Percentiles rank a stretch among this genome's conserved stretches.
These are phyloP conservation scores for Ceyx cyanopectus DNA, from an alignment of 2,113 vertebrate genomes.

Conservation along the genomic window DNA sequence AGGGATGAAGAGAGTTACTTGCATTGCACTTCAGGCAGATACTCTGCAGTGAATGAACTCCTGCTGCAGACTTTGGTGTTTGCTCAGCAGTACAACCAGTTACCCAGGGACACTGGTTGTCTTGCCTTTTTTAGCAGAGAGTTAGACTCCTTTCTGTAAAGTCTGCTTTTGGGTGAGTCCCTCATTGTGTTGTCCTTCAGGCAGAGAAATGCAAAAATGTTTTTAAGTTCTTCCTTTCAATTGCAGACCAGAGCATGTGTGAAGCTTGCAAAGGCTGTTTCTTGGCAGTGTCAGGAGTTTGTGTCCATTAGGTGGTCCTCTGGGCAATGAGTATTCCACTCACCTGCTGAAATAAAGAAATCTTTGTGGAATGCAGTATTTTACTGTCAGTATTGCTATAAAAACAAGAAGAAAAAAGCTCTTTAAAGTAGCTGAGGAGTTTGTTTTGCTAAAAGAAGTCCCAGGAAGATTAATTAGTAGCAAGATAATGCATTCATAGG, in stretches of 20 bases:
- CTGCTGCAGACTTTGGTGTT: background rate
- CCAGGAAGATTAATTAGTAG: background rate
- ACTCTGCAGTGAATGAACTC: background rate
- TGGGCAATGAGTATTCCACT: background rate
- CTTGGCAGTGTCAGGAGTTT: constrained; percentile 21
- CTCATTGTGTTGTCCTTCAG: background rate
- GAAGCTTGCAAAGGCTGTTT: constrained; percentile 21
- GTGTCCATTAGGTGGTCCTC: background rate
- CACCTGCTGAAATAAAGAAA: background rate
- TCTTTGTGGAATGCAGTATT: constrained; percentile 1
- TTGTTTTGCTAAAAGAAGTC: background rate
- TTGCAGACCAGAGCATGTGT: background rate
- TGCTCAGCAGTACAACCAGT: background rate
- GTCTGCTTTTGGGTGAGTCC: background rate
- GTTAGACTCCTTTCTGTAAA: background rate
- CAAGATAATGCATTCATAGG: background rate
- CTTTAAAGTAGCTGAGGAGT: background rate
- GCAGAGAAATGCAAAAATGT: background rate
- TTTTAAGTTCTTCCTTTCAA: background rate
- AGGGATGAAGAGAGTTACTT: background rate
- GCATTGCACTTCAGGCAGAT: background rate
- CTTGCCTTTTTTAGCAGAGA: background rate
- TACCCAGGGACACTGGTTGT: background rate
- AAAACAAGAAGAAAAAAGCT: background rate
- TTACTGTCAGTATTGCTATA: background rate